Percentiles rank a stretch among this genome's conserved stretches.
Conservation (phyloP, 2,888 invertebrate genomes). For the Eupithecia centaureata region DNA sequence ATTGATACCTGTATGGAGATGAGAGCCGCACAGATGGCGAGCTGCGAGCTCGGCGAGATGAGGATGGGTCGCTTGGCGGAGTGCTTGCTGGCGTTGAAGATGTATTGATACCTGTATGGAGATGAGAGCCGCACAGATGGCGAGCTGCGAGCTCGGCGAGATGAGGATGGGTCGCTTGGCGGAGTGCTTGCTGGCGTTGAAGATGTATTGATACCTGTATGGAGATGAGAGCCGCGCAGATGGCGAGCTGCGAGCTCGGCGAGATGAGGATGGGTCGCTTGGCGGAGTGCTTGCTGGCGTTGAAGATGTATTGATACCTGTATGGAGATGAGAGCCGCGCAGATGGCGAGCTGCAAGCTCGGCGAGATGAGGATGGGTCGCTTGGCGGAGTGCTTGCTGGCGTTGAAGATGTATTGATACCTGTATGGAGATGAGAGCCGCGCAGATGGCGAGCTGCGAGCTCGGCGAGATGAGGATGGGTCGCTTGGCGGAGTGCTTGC, state of each 20-base stretch:
- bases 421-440: slow-evolving; percentile 94
- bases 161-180: slow-evolving; percentile 97
- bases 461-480: slow-evolving; percentile 97
- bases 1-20: slow-evolving; percentile 91
- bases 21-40: slow-evolving; percentile 94
- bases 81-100: slow-evolving; percentile 98
- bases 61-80: slow-evolving; percentile 97
- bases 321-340: slow-evolving; percentile 92
- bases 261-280: slow-evolving; percentile 97
- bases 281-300: slow-evolving; percentile 97
- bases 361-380: slow-evolving; percentile 97
- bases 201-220: slow-evolving; percentile 93
- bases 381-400: slow-evolving; percentile 97
- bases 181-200: slow-evolving; percentile 98
- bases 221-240: slow-evolving; percentile 93
- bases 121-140: slow-evolving; percentile 94
- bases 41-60: slow-evolving; percentile 95
- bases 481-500: slow-evolving; percentile 96
- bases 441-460: slow-evolving; percentile 95
- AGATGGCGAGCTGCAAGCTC: slow-evolving; percentile 94
- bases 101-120: slow-evolving; percentile 91
- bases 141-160: slow-evolving; percentile 94
- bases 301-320: slow-evolving; percentile 94
- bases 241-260: slow-evolving; percentile 94
- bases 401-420: slow-evolving; percentile 93